phyloP scores from a whole-genome alignment of 2,797 vertebrate species.

The Lacerta bilineata region DNA sequence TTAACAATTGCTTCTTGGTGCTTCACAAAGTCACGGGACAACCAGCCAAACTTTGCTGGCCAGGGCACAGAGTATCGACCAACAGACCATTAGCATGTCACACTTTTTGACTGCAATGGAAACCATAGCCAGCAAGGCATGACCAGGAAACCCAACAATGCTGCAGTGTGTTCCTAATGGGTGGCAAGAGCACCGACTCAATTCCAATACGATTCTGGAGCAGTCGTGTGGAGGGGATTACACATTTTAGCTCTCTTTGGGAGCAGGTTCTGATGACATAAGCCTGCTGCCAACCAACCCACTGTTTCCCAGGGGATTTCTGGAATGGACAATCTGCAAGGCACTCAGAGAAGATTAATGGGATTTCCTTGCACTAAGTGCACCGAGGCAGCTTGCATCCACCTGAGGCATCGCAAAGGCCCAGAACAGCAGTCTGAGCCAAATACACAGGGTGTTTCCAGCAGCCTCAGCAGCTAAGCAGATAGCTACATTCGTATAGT shows the following conservation, averaged over 20 bases:
- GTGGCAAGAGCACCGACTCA: constrained; percentile 70
- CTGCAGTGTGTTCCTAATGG: constrained; percentile 65
- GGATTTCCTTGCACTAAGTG: constrained; percentile 59
- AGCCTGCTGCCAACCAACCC: constrained; percentile 61
- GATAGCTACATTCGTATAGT: background rate
- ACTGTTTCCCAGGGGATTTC: constrained; percentile 61
- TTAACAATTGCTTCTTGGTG: background rate
- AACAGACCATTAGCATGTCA: constrained; percentile 63
- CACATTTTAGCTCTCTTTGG: constrained; percentile 48
- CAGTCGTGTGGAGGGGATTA: constrained; percentile 57
- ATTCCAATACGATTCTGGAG: constrained; percentile 74
- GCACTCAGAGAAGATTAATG: constrained; percentile 75
- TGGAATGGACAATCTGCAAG: constrained; percentile 67
- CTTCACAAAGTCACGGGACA: background rate
- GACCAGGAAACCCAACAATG: constrained; percentile 73
- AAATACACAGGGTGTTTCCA: constrained; percentile 15
- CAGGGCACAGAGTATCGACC: constrained; percentile 60
- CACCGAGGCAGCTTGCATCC: constrained; percentile 52
- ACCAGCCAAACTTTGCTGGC: background rate
- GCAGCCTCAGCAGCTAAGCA: background rate
- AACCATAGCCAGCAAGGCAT: constrained; percentile 75
- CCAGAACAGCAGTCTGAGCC: constrained; percentile 39
- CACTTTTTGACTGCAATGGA: constrained; percentile 70
- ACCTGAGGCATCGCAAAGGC: constrained; percentile 58
- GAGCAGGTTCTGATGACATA: constrained; percentile 59